Evolutionary conservation across 2,888 invertebrate species (phyloP).

Genomic region (Cantharis flavilabris): DNA sequence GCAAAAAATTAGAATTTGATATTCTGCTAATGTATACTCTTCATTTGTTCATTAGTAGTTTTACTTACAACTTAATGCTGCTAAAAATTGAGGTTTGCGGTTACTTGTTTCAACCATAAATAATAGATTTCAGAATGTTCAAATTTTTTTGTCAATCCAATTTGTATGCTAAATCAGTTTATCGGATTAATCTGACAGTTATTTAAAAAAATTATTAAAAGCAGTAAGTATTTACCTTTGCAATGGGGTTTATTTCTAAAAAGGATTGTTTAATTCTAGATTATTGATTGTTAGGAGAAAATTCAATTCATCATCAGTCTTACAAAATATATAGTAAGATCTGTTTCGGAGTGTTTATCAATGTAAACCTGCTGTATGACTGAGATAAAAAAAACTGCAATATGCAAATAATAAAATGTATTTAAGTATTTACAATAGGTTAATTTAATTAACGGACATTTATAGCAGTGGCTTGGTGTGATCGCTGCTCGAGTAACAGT

Average conservation of each 20-base stretch:
- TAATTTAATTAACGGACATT: no score
- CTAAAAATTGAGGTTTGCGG: not conserved
- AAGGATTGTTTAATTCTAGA: not conserved
- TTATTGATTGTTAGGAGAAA: not conserved
- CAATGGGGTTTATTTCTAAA: not conserved
- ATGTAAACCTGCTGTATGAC: not conserved
- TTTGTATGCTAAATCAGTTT: not conserved
- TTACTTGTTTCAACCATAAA: not conserved
- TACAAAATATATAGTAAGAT: not conserved
- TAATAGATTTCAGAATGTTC: not conserved
- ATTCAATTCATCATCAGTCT: not conserved
- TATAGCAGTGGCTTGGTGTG: no score
- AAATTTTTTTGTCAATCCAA: not conserved
- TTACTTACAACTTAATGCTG: not conserved
- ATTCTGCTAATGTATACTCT: not conserved
- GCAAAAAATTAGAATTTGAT: not conserved
- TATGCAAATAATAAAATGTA: not conserved
- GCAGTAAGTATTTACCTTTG: not conserved
- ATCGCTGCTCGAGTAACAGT: no score
- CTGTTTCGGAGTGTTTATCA: not conserved
- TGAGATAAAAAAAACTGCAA: not conserved
- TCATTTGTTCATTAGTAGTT: not conserved
- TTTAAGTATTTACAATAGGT: not conserved
- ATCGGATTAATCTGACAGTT: not conserved
- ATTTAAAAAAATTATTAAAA: not conserved